Base-by-base conservation (phyloP, 1,140 invertebrate genomes). In the Grapholita molesta region DNA sequence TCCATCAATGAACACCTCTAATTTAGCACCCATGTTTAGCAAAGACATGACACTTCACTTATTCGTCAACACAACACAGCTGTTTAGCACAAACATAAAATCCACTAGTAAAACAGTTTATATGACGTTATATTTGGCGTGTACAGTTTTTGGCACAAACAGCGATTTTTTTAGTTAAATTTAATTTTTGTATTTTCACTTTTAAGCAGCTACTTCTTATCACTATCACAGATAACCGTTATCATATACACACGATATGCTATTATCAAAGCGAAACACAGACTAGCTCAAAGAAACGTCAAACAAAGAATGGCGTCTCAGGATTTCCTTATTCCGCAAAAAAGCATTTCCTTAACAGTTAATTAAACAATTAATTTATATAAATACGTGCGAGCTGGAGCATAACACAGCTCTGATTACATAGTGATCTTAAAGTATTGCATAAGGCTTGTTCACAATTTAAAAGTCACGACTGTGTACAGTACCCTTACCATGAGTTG, bases 1-100 rank as follows among this genome's bases (percentile, higher is more conserved):
- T 67, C 83, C 87, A 21, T 79, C 75, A 24, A 84, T 52, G 1
- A 70, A 53, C 3, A 81, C 72, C 57, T 85, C 84, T 9, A 87
- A 30, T 25, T 64, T 75, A 7, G 64, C 67, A 38, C 57, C 74
- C 69, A 78, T 65, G 30, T 70, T 75, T 23, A 74, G 12, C 1
- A 76, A 38, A 11, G 76, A 71, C 81, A 83, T 75, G 4, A 35
- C 70, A 64, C 57, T 65, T 11, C 32, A 55, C 21, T 24, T 57
- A 28, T 57, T 57, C 25, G 25, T 25, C 21, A 57, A 57, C 21
- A 57, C 12, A 21, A 21, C 42, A 48, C 42, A n/a, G n/a, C n/a
- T n/a, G n/a, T n/a, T n/a, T n/a, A n/a, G n/a, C n/a, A n/a, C n/a
- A n/a, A n/a, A n/a, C n/a, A n/a, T n/a, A n/a, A n/a, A n/a, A n/a